phyloP scores from a whole-genome alignment of 2,797 vertebrate species.

The Arremon brunneinucha region DNA sequence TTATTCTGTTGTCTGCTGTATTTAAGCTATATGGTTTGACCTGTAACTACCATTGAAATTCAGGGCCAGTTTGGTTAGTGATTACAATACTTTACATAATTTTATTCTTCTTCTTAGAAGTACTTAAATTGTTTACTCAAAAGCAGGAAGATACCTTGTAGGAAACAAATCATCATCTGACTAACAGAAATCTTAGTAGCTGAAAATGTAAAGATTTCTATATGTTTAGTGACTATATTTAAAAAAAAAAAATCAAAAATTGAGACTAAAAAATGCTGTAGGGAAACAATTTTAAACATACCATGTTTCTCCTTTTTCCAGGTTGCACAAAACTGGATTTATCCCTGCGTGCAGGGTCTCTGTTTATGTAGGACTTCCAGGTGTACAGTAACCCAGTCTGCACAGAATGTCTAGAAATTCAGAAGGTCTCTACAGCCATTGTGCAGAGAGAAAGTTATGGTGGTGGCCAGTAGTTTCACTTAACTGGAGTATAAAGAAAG shows the following conservation, averaged over 20 bases:
- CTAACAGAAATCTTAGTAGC: not conserved
- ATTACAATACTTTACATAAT: not conserved
- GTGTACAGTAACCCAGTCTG: not conserved
- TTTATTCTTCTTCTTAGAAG: not conserved
- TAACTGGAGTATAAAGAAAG: not conserved
- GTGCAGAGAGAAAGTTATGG: not conserved
- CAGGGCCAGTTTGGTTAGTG: not conserved
- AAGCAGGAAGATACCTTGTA: not conserved
- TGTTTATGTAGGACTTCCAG: not conserved
- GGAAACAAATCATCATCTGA: not conserved
- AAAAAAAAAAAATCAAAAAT: not conserved
- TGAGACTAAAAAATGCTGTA: not conserved
- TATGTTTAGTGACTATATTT: not conserved
- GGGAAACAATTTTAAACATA: not conserved
- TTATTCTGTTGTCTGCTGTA: not conserved
- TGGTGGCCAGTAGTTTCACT: not conserved
- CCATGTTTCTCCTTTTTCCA: not conserved
- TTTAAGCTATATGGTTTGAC: not conserved
- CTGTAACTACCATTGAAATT: not conserved
- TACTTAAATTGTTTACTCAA: not conserved
- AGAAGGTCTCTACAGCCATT: not conserved
- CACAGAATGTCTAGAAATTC: not conserved
- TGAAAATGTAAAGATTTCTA: not conserved
- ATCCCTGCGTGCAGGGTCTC: not conserved
- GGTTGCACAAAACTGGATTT: not conserved